A percentile compares a stretch with the other conserved stretches of the same genome.
Evolutionary conservation across 1,140 invertebrate genomes (phyloP).

Genomic region (Bombus polaris): DNA sequence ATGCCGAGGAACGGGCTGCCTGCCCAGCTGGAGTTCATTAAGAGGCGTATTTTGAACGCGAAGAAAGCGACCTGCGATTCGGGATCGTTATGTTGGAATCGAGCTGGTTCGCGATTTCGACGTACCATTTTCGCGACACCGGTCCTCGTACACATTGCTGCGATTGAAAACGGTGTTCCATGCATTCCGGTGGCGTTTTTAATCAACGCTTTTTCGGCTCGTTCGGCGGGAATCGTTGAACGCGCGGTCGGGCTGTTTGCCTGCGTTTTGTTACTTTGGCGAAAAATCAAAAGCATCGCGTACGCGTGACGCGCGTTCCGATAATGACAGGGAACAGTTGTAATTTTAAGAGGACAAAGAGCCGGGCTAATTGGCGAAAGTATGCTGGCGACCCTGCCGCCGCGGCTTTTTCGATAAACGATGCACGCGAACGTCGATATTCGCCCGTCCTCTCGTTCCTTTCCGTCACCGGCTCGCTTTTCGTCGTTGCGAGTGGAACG

Average conservation of each 20-base stretch:
- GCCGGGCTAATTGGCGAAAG: slow-evolving; percentile 66
- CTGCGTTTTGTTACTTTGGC: slow-evolving; percentile 40
- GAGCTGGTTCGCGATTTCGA: slow-evolving; percentile 11
- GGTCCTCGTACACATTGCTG: background rate
- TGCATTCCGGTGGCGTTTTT: background rate
- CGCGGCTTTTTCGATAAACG: slow-evolving; percentile 50
- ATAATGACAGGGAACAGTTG: slow-evolving; percentile 81
- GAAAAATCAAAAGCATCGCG: slow-evolving; percentile 79
- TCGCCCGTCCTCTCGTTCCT: background rate
- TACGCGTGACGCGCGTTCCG: slow-evolving; percentile 75
- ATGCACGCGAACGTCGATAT: slow-evolving; percentile 6
- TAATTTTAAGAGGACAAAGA: slow-evolving; percentile 80
- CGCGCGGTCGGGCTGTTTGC: background rate
- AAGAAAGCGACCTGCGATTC: slow-evolving; percentile 33
- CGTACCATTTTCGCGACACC: too few relatives aligned
- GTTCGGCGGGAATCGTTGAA: background rate
- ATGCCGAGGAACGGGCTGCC: slow-evolving; percentile 56
- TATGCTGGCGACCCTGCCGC: slow-evolving; percentile 69
- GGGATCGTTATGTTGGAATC: slow-evolving; percentile 2
- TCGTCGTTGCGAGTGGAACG: background rate
- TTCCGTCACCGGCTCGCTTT: background rate
- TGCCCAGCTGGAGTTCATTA: slow-evolving; percentile 72
- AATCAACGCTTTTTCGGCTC: slow-evolving; percentile 2
- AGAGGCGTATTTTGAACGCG: slow-evolving; percentile 51
- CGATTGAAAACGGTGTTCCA: background rate